phyloP scores from a whole-genome alignment of 2,797 vertebrate genomes.

The Avahi laniger region DNA sequence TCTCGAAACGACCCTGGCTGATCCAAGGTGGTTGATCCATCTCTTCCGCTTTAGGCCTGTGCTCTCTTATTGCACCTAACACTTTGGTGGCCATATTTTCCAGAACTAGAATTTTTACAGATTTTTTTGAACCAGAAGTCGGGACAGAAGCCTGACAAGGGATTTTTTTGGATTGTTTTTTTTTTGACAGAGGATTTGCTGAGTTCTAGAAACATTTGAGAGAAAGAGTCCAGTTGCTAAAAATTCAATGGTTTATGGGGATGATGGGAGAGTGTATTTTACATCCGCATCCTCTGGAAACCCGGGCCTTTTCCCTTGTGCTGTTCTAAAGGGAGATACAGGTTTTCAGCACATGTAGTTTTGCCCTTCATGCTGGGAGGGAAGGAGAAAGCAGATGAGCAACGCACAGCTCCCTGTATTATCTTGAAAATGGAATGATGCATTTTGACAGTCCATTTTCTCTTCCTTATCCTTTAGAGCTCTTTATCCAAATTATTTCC shows the following conservation, averaged over 20 bases:
- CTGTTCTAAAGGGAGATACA: background rate
- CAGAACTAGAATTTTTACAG: background rate
- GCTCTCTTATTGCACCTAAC: background rate
- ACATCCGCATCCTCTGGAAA: background rate
- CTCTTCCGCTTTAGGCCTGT: background rate
- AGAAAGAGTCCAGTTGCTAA: background rate
- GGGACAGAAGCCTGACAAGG: background rate
- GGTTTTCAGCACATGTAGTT: background rate
- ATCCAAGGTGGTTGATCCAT: background rate
- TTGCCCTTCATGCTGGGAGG: background rate
- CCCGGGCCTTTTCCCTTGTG: background rate
- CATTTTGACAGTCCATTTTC: constrained; percentile 73
- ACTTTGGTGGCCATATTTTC: background rate
- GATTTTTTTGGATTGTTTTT: constrained; percentile 25
- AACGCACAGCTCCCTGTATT: background rate
- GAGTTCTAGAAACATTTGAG: background rate
- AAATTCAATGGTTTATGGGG: background rate
- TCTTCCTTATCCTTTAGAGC: constrained; percentile 37
- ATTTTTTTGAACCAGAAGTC: background rate
- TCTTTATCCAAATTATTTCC: constrained; percentile 65
- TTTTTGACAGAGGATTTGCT: background rate
- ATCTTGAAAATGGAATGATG: constrained; percentile 61
- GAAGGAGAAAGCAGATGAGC: constrained; percentile 2
- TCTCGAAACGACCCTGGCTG: no score
- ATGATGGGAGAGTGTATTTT: background rate